Conservation (phyloP, 2,113 vertebrate species). For the Cichladusa arquata region DNA sequence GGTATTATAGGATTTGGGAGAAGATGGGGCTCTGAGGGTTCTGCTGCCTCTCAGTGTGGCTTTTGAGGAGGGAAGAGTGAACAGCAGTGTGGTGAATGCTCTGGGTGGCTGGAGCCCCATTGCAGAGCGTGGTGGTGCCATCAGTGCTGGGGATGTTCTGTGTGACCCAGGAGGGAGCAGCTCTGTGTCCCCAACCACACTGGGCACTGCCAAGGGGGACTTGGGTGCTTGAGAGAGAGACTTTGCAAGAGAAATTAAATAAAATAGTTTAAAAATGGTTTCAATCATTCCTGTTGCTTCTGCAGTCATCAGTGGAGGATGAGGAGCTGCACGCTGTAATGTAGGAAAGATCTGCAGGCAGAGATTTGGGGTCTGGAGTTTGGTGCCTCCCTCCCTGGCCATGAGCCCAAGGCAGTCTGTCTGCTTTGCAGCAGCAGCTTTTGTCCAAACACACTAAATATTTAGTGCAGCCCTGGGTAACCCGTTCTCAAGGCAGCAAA, state of each 20-base stretch:
- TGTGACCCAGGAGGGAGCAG: background rate
- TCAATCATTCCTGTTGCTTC: background rate
- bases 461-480: background rate
- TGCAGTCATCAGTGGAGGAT: background rate
- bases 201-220: background rate
- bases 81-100: background rate
- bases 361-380: background rate
- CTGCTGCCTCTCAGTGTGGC: background rate
- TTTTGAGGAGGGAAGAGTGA: background rate
- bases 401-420: background rate
- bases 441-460: background rate
- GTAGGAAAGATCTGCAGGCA: background rate
- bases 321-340: background rate
- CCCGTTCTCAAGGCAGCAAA: rapidly evolving
- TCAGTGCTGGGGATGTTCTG: background rate
- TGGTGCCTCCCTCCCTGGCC: background rate
- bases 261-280: background rate
- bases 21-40: background rate
- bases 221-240: background rate
- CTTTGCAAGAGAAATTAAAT: background rate
- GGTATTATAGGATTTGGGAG: background rate
- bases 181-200: background rate
- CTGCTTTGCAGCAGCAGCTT: background rate
- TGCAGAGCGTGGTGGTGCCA: rapidly evolving
- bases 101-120: background rate